Percentiles rank a stretch among this genome's conserved stretches.
phyloP scores from a whole-genome alignment of 2,113 vertebrate species.

The Bombycilla garrulus region DNA sequence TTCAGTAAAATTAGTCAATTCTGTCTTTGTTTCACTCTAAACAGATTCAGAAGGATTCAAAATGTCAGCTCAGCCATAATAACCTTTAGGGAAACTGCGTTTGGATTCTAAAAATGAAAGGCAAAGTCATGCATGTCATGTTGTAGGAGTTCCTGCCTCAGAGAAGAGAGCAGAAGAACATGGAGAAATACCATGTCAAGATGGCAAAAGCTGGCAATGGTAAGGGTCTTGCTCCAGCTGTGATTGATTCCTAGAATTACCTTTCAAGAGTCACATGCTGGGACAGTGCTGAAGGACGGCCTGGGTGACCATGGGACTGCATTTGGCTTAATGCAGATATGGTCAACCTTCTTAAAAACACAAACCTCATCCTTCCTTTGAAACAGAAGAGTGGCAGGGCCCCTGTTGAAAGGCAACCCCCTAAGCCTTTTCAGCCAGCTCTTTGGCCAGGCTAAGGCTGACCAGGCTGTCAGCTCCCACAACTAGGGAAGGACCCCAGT shows the following conservation, averaged over 20 bases:
- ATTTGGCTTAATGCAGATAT: constrained; percentile 78
- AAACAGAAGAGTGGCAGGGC: neutral
- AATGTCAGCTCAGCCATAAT: neutral
- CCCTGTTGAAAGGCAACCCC: neutral
- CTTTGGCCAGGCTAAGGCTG: neutral
- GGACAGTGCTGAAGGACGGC: neutral
- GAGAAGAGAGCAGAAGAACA: constrained; percentile 66
- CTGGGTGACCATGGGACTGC: constrained; percentile 68
- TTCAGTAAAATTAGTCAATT: neutral
- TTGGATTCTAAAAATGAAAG: neutral
- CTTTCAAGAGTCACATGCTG: constrained; percentile 75
- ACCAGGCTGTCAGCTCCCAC: neutral
- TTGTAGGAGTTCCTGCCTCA: constrained; percentile 69
- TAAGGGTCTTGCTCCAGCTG: constrained; percentile 62
- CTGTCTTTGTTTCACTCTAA: neutral
- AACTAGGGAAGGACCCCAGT: rapidly evolving
- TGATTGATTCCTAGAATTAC: constrained; percentile 74
- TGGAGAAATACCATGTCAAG: constrained; percentile 54
- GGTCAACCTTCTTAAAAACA: neutral
- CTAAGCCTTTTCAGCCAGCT: neutral
- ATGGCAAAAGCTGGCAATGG: constrained; percentile 59
- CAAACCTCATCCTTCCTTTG: neutral
- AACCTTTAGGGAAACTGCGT: neutral
- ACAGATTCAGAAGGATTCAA: neutral
- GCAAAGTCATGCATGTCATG: neutral